Evolutionary conservation across 2,888 invertebrate genomes (phyloP), one percentile per base, ranked within the genome.

Genomic region (Cyclophora albipunctata): DNA sequence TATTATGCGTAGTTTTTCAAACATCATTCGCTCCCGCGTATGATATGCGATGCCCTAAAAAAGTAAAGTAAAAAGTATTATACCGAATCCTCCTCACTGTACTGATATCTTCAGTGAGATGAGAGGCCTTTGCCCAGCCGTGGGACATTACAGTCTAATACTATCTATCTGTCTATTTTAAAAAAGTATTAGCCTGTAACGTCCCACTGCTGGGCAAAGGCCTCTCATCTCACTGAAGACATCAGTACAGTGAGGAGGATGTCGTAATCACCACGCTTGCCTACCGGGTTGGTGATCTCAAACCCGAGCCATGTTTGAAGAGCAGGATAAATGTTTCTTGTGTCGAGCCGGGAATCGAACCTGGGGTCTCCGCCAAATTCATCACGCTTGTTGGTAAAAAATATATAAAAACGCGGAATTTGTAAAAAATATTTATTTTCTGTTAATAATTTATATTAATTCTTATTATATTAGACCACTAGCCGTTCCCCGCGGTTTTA

Each of bases 1-100:
- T 51, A 88, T 49, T 5, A 82, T 78, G 55, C 86, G 69, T 41
- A 86, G 58, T 69, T 83, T 87, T 47, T 86, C 85, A 42, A 82
- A 78, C 87, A 78, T 73, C 20, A 56, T 61, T 49, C 46, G 42
- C 6, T 7, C 66, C 50, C 51, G 5, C 54, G 52, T 52, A 41
- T 7, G 40, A 5, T 4, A n/a, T 7, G 41, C 34, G n/a, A 42
- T 40, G 34, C 40, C 37, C 42, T 45, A 46, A 48, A 45, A 40
- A 44, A 41, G 20, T 20, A 41, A 43, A 45, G 42, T 7, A 33
- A 44, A 52, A 48, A 42, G 46, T 45, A 48, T n/a, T 46, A 51
- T 47, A 7, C 34, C 43, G 7, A 40, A 20, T 20, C 20, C 20
- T 20, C 20, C 20, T 20, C 20, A 20, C 20, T 20, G 20, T 20